phyloP scores from a whole-genome alignment of 2,113 vertebrate species.

The Prunella himalayana region DNA sequence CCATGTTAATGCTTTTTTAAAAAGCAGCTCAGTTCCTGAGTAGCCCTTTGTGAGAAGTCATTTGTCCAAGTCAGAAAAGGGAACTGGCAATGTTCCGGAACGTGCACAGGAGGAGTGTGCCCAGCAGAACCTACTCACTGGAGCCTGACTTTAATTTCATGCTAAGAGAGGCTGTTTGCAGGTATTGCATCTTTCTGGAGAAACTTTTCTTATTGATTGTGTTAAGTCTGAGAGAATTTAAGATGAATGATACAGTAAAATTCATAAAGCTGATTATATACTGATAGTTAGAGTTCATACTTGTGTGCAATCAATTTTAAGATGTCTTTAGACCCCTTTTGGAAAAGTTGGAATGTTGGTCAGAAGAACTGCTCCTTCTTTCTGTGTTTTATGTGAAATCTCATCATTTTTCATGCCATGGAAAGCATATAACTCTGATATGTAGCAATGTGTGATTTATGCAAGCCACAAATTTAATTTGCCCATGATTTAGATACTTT shows the following conservation, averaged over 20 bases:
- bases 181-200: constrained; percentile 61
- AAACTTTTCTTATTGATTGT: neutral
- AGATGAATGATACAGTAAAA: constrained; percentile 8
- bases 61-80: constrained; percentile 50
- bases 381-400: neutral
- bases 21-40: constrained; percentile 38
- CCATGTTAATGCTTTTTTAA: constrained; percentile 2
- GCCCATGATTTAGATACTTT: constrained; percentile 17
- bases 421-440: neutral
- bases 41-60: constrained; percentile 48
- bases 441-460: constrained; percentile 48
- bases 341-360: neutral
- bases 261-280: constrained; percentile 1
- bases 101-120: constrained; percentile 15
- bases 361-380: neutral
- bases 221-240: constrained; percentile 27
- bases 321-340: neutral
- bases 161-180: constrained; percentile 68
- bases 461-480: constrained; percentile 51
- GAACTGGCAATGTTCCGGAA: constrained; percentile 61
- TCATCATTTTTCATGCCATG: neutral
- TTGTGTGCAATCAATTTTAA: constrained; percentile 16
- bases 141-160: constrained; percentile 47
- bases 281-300: neutral
- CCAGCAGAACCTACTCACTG: neutral